These are phyloP conservation scores for Melanotaenia nigrans DNA, from an alignment of 2,797 vertebrate species.

Conservation along the genomic window DNA sequence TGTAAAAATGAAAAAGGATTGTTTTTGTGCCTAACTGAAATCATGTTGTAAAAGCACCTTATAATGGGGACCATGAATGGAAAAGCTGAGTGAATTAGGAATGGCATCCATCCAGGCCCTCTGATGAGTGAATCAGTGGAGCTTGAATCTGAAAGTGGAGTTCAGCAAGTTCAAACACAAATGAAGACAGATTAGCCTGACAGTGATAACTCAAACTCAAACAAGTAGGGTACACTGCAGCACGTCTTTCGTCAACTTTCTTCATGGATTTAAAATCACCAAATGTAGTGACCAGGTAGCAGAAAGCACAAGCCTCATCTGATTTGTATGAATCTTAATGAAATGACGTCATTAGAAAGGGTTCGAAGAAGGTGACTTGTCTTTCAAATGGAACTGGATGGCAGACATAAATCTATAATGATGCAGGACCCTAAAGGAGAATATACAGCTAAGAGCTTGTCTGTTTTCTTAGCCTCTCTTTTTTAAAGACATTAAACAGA, in stretches of 20 bases:
- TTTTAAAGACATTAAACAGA: constrained; percentile 43
- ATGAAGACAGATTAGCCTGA: constrained; percentile 73
- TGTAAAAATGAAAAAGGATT: constrained; percentile 54
- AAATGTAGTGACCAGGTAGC: constrained; percentile 24
- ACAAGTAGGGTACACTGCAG: constrained; percentile 45
- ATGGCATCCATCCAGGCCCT: constrained; percentile 72
- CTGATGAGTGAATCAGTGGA: constrained; percentile 65
- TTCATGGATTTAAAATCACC: constrained; percentile 51
- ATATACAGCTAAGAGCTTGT: constrained; percentile 18
- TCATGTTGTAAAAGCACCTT: constrained; percentile 66
- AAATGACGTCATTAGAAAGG: constrained; percentile 46
- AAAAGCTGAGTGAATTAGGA: constrained; percentile 74
- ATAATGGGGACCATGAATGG: constrained; percentile 62
- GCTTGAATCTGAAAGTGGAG: constrained; percentile 65
- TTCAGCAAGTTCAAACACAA: constrained; percentile 79
- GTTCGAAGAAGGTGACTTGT: constrained; percentile 35
- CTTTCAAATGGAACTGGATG: constrained; percentile 15
- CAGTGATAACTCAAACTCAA: constrained; percentile 50
- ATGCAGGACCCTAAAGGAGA: constrained; percentile 10
- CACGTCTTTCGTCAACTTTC: constrained; percentile 50
- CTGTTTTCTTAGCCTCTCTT: constrained; percentile 4
- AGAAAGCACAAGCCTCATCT: constrained; percentile 25
- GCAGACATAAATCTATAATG: constrained; percentile 2
- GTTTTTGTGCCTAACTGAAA: constrained; percentile 73
- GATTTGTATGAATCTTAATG: constrained; percentile 28